Evolutionary conservation across 2,888 invertebrate species (phyloP).

Genomic region (Drosophila rellima): DNA sequence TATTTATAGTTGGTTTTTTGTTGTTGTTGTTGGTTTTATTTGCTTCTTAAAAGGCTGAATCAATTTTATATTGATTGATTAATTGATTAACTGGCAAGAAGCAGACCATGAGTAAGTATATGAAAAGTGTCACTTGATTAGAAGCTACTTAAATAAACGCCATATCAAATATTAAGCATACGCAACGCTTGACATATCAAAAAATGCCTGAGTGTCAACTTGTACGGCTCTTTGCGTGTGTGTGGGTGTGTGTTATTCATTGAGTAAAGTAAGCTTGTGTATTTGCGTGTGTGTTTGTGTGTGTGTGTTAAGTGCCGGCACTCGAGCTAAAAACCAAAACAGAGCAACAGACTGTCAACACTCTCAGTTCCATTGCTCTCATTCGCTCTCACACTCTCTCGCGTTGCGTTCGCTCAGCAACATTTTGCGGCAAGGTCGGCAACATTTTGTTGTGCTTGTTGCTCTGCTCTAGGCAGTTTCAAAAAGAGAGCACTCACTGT

Average conservation of each 20-base stretch:
- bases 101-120: conserved; percentile 28
- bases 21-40: conserved; percentile 23
- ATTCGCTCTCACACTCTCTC: conserved; percentile 11
- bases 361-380: conserved; percentile 12
- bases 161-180: conserved; percentile 55
- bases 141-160: conserved; percentile 43
- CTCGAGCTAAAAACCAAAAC: conserved; percentile 62
- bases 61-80: conserved; percentile 70
- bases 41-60: conserved; percentile 34
- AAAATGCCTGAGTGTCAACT: conserved; percentile 14
- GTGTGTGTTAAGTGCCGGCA: conserved; percentile 49
- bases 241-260: conserved; percentile 34
- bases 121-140: conserved; percentile 57
- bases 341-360: conserved; percentile 49
- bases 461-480: conserved; percentile 32
- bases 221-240: not conserved
- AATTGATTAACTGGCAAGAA: conserved; percentile 46
- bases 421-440: conserved; percentile 73
- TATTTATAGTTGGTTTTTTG: conserved; percentile 4
- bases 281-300: conserved; percentile 19
- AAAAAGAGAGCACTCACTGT: conserved; percentile 10
- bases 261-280: conserved; percentile 31
- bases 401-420: conserved; percentile 43
- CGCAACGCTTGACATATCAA: conserved; percentile 38
- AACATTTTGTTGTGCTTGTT: conserved; percentile 67